Percentiles rank a stretch among this genome's conserved stretches.
Evolutionary conservation across 2,113 vertebrate genomes (phyloP).

Genomic region (Peucedramus taeniatus): DNA sequence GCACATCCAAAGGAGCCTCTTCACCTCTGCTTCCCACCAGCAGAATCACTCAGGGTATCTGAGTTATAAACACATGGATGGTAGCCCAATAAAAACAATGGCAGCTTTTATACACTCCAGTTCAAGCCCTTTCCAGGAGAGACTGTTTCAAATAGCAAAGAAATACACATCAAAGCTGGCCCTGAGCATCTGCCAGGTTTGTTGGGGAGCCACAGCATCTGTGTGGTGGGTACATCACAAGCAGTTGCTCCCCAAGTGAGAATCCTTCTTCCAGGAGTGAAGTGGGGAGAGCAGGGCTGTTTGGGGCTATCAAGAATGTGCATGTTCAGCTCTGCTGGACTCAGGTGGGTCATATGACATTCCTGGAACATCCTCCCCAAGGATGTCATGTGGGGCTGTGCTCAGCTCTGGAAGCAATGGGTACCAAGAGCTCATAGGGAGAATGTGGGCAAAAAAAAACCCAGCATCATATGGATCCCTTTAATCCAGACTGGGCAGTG

Average conservation of each 20-base stretch:
- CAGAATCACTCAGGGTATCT: background rate
- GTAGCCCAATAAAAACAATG: background rate
- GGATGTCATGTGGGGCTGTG: background rate
- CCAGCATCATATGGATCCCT: background rate
- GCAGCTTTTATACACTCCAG: background rate
- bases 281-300: accelerated
- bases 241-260: accelerated
- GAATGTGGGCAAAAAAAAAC: background rate
- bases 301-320: background rate
- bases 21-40: background rate
- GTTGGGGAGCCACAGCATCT: background rate
- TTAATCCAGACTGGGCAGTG: background rate
- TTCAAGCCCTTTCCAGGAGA: background rate
- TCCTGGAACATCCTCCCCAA: constrained; percentile 8
- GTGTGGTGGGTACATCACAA: background rate
- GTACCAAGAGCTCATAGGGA: background rate
- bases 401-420: constrained; percentile 6
- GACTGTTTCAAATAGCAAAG: background rate
- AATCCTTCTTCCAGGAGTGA: background rate
- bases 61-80: background rate
- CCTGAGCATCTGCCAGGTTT: background rate
- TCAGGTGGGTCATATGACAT: background rate
- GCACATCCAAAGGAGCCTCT: background rate
- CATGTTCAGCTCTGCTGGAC: background rate
- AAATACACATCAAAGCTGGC: background rate